Base-by-base conservation (phyloP, 2,113 vertebrate genomes). In the Atrichornis clamosus region DNA sequence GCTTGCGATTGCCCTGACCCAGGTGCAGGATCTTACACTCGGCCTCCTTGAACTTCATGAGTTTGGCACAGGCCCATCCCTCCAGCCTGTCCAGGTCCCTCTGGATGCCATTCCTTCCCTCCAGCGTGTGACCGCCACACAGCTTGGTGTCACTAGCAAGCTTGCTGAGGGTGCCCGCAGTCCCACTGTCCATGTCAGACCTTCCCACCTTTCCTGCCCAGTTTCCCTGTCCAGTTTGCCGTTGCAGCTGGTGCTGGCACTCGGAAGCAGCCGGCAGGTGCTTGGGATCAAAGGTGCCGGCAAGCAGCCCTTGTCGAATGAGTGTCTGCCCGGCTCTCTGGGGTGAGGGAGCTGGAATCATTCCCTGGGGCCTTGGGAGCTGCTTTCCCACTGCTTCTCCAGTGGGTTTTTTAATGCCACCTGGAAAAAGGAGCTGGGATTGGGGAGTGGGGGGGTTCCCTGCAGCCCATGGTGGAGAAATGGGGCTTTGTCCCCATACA, bases 271-370 rank as follows among this genome's bases (percentile, higher is more conserved):
- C 11, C 6, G 17, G 46, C 27, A 70, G 70, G 70, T 19, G 67
- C 79, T 67, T 56, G 39, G 82, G n/a, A 59, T 69, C 77, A 80
- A 87, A 96, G 68, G 69, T 55, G 73, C 82, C 59, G 37, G 1
- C 23, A 0, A 13, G 11, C 12, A 35, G 47, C 17, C 13, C 22
- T 2, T 0, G 2, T n/a, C 53, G 15, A 37, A 21, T 1, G 7
- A 39, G 39, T 46, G 33, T 17, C 50, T 33, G 52, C 35, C 37
- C 7, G 13, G 26, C 8, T 27, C n/a, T 20, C 6, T 2, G 1
- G 11, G 7, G 4, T 9, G 6, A 35, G 32, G 17, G 28, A 11
- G 24, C 52, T 4, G 2, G 24, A 24, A 5, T 7, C 19, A 9
- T 59, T 33, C 39, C n/a, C 22, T 2, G 30, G 21, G 13, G 6